A percentile compares a stretch with the other conserved stretches of the same genome.
Evolutionary conservation across 1,140 invertebrate species (phyloP).

Genomic region (Neodiprion fabricii): DNA sequence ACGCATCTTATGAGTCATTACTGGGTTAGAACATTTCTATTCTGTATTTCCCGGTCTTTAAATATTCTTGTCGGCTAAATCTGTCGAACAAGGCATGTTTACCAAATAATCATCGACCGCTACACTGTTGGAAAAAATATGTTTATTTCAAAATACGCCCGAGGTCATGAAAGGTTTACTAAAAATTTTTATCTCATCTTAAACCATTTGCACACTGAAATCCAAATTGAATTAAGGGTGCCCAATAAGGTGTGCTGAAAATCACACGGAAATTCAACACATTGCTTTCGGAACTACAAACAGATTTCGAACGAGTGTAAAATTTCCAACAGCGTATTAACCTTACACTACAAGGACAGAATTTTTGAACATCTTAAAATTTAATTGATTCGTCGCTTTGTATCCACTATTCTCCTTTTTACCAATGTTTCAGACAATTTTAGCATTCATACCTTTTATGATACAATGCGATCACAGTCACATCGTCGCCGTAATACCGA

Average conservation of each 20-base stretch:
- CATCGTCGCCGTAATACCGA: conserved; percentile 52
- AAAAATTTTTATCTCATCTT: no score
- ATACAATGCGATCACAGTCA: conserved; percentile 39
- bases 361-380: background rate
- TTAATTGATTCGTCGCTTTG: background rate
- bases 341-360: no score
- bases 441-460: conserved; percentile 54
- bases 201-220: no score
- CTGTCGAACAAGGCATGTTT: background rate
- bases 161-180: no score
- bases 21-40: conserved; percentile 43
- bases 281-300: no score
- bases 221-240: no score
- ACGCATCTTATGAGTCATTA: conserved; percentile 56
- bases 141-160: background rate
- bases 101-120: background rate
- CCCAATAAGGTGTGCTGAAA: no score
- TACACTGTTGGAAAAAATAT: background rate
- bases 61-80: background rate
- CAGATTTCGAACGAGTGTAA: no score
- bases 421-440: conserved; percentile 44
- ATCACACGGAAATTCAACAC: no score
- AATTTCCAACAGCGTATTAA: no score
- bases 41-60: conserved; percentile 5
- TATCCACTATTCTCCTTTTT: background rate